Evolutionary conservation across 2,888 invertebrate genomes (phyloP).

Genomic region (Oxystoma pomonae): DNA sequence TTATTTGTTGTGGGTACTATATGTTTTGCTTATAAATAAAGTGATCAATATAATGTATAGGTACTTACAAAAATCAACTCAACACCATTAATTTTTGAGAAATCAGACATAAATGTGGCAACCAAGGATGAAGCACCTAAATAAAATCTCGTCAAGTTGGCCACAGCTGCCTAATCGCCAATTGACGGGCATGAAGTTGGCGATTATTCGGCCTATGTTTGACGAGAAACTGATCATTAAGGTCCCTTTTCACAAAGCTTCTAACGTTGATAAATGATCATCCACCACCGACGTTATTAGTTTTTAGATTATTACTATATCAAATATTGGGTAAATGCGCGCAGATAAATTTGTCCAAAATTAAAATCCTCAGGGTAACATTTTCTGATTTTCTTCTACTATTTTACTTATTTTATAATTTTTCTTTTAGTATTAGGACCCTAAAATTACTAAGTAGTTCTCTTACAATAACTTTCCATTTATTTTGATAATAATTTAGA

Average conservation of each 20-base stretch:
- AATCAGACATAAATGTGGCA: no score
- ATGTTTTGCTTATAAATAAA: neutral
- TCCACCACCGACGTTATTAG: conserved; percentile 2
- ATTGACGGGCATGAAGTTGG: conserved; percentile 39
- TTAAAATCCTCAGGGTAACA: no score
- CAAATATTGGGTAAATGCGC: conserved; percentile 1
- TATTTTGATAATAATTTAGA: no score
- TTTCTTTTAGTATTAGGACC: no score
- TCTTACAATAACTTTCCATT: no score
- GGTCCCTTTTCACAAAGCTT: neutral
- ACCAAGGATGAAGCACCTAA: neutral
- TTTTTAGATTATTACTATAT: neutral
- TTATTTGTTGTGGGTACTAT: neutral
- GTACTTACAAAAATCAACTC: no score
- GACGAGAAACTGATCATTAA: conserved; percentile 22
- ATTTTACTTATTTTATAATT: no score
- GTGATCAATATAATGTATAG: neutral
- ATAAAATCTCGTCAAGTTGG: neutral
- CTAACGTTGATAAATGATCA: conserved; percentile 1
- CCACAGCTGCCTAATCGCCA: conserved; percentile 33
- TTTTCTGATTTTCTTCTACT: no score
- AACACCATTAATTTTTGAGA: no score
- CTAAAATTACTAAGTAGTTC: no score
- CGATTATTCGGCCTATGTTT: conserved; percentile 35
- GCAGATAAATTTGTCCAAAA: no score